Percentiles rank a stretch among this genome's conserved stretches.
These are phyloP conservation scores for Odontocolon sp. DNA, from an alignment of 2,888 invertebrate species.

Conservation along the genomic window DNA sequence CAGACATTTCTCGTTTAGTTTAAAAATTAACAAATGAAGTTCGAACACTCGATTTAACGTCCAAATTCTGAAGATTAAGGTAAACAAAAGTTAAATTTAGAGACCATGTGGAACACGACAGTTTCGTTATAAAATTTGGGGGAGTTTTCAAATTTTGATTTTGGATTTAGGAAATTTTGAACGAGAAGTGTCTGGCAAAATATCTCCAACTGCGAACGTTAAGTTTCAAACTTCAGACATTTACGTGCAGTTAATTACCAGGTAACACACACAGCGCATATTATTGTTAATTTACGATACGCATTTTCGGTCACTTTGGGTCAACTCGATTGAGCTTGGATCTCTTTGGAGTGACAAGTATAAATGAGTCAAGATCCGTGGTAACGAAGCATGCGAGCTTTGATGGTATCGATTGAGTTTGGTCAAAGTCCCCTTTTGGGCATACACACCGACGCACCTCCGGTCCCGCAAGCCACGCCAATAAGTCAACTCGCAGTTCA, in stretches of 20 bases:
- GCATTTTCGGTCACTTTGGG: conserved; percentile 61
- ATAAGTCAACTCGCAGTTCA: conserved; percentile 32
- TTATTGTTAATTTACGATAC: conserved; percentile 76
- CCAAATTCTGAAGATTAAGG: neutral
- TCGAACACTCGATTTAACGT: neutral
- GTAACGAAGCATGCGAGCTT: conserved; percentile 67
- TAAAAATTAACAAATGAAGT: neutral
- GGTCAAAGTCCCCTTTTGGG: conserved; percentile 81
- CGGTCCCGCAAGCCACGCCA: conserved; percentile 71
- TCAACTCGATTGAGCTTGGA: neutral
- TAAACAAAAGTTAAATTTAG: neutral
- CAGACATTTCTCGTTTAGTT: neutral
- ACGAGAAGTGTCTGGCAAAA: conserved; percentile 14
- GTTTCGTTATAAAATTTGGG: neutral
- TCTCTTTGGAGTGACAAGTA: neutral
- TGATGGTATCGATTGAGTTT: conserved; percentile 80
- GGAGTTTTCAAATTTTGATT: neutral
- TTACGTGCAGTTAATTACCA: conserved; percentile 79
- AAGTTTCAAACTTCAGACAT: conserved; percentile 76
- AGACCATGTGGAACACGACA: too few relatives aligned
- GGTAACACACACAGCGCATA: conserved; percentile 76
- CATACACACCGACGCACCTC: conserved; percentile 79
- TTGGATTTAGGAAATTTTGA: neutral
- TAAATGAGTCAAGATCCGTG: neutral
- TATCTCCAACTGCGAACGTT: conserved; percentile 69